A percentile compares a stretch with the other conserved stretches of the same genome.
Evolutionary conservation across 2,113 vertebrate genomes (phyloP).

Genomic region (Trochalopteron elliotii): DNA sequence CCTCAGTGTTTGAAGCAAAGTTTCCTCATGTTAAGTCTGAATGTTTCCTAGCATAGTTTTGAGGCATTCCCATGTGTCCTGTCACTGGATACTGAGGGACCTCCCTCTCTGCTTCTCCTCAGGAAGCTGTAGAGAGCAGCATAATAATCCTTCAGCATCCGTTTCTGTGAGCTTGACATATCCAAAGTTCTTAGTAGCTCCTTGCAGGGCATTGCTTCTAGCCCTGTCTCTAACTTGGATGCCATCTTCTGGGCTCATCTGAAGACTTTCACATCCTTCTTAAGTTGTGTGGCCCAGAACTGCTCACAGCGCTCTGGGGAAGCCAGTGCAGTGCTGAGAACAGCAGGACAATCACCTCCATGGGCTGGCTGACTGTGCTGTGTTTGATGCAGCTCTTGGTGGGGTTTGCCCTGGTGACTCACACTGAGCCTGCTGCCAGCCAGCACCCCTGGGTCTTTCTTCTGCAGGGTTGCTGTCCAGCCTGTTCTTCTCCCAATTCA

Average conservation of each 20-base stretch:
- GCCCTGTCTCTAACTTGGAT: neutral
- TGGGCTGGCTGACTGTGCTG: rapidly evolving
- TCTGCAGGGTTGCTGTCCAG: neutral
- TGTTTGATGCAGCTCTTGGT: neutral
- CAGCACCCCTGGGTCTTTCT: neutral
- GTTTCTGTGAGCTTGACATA: neutral
- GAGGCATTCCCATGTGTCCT: neutral
- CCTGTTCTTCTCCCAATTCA: neutral
- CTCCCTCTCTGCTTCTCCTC: neutral
- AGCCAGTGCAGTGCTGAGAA: rapidly evolving
- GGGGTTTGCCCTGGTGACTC: neutral
- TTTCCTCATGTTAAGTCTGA: neutral
- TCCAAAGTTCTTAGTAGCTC: neutral
- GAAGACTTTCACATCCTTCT: neutral
- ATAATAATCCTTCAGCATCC: neutral
- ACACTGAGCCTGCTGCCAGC: neutral
- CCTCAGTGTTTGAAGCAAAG: neutral
- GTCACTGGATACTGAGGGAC: neutral
- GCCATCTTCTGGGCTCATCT: neutral
- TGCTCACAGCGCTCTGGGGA: neutral
- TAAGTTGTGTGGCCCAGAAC: neutral
- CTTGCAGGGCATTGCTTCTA: neutral
- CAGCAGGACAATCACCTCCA: rapidly evolving
- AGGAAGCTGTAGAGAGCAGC: neutral
- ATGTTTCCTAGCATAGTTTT: neutral